Evolutionary conservation across 64 coral and sea anemone genomes (phyloP).

Genomic region (Porites australiensis): DNA sequence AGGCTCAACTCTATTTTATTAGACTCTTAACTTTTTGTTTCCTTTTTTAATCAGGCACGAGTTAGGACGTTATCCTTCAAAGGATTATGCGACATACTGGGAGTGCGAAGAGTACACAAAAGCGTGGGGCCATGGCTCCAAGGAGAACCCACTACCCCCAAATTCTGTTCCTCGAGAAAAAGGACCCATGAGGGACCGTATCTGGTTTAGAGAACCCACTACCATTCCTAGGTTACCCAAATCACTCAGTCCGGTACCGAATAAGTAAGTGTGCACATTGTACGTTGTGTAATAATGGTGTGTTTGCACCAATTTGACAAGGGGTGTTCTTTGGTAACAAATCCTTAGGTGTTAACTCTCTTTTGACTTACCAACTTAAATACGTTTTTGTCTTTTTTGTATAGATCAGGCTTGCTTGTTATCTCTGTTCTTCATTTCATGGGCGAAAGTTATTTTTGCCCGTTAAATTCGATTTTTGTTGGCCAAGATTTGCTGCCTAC

Average conservation of each 20-base stretch:
- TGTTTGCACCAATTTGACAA: too few species aligned
- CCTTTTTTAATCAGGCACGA: conserved; percentile 69
- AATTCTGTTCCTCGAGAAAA: conserved; percentile 90
- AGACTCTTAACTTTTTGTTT: background rate
- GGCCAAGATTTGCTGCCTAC: too few species aligned
- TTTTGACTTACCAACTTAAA: too few species aligned
- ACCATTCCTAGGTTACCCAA: conserved; percentile 91
- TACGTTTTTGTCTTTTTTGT: too few species aligned
- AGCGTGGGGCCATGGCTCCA: conserved; percentile 94
- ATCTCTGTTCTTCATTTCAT: too few species aligned
- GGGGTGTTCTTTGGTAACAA: too few species aligned
- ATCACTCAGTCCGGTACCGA: conserved; percentile 87
- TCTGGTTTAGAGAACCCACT: conserved; percentile 81
- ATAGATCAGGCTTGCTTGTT: too few species aligned
- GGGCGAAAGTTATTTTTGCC: too few species aligned
- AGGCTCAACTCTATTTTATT: background rate
- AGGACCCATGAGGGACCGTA: conserved; percentile 93
- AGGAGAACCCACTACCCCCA: conserved; percentile 86
- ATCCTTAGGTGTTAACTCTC: too few species aligned
- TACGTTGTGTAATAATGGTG: background rate
- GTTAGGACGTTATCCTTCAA: conserved; percentile 75
- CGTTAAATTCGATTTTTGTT: too few species aligned
- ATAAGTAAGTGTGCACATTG: conserved; percentile 73
- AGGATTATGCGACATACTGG: conserved; percentile 95
- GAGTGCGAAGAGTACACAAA: conserved; percentile 98